Conservation (phyloP, 2,888 invertebrate genomes). For the Sclerodermus sp. region DNA sequence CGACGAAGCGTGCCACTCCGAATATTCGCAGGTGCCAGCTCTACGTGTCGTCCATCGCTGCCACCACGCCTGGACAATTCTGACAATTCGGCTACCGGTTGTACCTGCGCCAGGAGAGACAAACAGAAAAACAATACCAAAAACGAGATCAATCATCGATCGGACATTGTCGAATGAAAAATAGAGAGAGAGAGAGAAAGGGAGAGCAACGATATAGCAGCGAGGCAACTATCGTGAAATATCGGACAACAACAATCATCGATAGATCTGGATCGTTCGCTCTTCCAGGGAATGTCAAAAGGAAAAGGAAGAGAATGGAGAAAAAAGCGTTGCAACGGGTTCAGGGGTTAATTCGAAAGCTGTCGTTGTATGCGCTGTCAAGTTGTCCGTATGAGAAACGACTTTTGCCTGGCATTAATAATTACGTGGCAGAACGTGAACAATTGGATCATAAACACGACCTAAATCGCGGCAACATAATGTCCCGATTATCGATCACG, state of each 20-base stretch:
- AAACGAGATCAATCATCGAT: neutral
- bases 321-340: neutral
- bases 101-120: conserved; percentile 75
- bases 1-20: conserved; percentile 79
- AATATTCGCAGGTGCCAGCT: conserved; percentile 69
- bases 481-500: too few species aligned
- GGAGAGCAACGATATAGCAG: too few species aligned
- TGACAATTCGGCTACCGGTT: conserved; percentile 89
- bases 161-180: neutral
- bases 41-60: conserved; percentile 69
- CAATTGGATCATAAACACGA: too few species aligned
- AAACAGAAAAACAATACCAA: neutral
- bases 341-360: neutral
- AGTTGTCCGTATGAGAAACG: too few species aligned
- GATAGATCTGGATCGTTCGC: too few species aligned
- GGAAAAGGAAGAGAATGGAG: neutral
- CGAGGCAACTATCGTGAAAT: too few species aligned
- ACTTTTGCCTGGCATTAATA: too few species aligned
- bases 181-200: too few species aligned
- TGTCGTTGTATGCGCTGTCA: neutral
- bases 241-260: too few species aligned
- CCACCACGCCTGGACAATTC: conserved; percentile 81
- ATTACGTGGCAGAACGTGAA: too few species aligned
- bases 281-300: too few species aligned
- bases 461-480: too few species aligned